Evolutionary conservation across 2,113 vertebrate species (phyloP).

Genomic region (pig (Sus scrofa)): T2T-Sscrofa CM000816.6:108488501-108489000

Average conservation of each 20-base stretch:
- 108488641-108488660: conserved; percentile 57
- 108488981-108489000: neutral
- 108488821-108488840: conserved; percentile 4
- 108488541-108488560: conserved; percentile 82
- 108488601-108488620: conserved; percentile 83
- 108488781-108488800: conserved; percentile 17
- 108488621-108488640: conserved; percentile 76
- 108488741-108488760: conserved; percentile 8
- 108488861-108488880: neutral
- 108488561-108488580: conserved; percentile 85
- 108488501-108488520: conserved; percentile 88
- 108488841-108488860: neutral
- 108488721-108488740: conserved; percentile 54
- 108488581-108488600: conserved; percentile 86
- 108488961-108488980: neutral
- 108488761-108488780: conserved; percentile 43
- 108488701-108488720: conserved; percentile 60
- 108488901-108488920: neutral
- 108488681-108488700: conserved; percentile 71
- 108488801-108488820: conserved; percentile 22
- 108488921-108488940: neutral
- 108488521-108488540: conserved; percentile 83
- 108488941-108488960: neutral
- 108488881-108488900: neutral
- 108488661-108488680: conserved; percentile 66